Evolutionary conservation across 2,797 vertebrate species (phyloP).

Genomic region (Enteromius treurensis): DNA sequence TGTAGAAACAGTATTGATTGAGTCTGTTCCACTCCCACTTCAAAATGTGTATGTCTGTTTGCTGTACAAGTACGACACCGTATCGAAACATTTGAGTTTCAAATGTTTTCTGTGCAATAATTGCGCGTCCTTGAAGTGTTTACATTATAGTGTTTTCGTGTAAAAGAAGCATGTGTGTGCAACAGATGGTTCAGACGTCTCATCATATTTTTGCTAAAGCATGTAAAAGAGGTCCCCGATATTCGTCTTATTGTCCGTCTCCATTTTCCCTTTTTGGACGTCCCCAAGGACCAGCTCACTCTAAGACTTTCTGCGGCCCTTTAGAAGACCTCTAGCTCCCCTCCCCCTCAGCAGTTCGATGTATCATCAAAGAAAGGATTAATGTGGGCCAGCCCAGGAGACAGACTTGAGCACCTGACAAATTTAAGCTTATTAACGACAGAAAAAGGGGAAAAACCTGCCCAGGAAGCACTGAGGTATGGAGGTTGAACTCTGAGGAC

Average conservation of each 20-base stretch:
- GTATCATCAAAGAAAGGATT: slow-evolving; percentile 66
- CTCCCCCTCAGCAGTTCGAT: slow-evolving; percentile 54
- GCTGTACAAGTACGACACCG: slow-evolving; percentile 30
- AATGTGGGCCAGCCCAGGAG: slow-evolving; percentile 54
- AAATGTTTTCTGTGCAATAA: slow-evolving; percentile 38
- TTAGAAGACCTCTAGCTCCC: slow-evolving; percentile 51
- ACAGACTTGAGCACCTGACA: slow-evolving; percentile 60
- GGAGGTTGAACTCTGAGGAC: slow-evolving; percentile 44
- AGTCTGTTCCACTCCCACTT: slow-evolving; percentile 63
- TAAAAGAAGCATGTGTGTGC: slow-evolving; percentile 13
- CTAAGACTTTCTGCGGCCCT: slow-evolving; percentile 48
- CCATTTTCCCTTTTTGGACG: slow-evolving; percentile 22
- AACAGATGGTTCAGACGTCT: slow-evolving; percentile 34
- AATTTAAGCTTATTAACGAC: slow-evolving; percentile 64
- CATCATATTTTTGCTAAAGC: slow-evolving; percentile 12
- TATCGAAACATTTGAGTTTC: slow-evolving; percentile 41
- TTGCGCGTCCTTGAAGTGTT: neutral
- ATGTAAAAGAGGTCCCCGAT: slow-evolving; percentile 25
- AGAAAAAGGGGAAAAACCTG: slow-evolving; percentile 47
- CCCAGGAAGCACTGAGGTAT: slow-evolving; percentile 52
- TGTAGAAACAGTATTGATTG: slow-evolving; percentile 69
- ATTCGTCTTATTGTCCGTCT: slow-evolving; percentile 37
- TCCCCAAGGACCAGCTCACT: slow-evolving; percentile 18
- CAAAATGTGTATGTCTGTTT: slow-evolving; percentile 26
- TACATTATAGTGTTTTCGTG: slow-evolving; percentile 3